Percentiles rank a stretch among this genome's conserved stretches.
These are phyloP conservation scores for Lethocerus indicus DNA, from an alignment of 1,140 invertebrate genomes.

Conservation along the genomic window DNA sequence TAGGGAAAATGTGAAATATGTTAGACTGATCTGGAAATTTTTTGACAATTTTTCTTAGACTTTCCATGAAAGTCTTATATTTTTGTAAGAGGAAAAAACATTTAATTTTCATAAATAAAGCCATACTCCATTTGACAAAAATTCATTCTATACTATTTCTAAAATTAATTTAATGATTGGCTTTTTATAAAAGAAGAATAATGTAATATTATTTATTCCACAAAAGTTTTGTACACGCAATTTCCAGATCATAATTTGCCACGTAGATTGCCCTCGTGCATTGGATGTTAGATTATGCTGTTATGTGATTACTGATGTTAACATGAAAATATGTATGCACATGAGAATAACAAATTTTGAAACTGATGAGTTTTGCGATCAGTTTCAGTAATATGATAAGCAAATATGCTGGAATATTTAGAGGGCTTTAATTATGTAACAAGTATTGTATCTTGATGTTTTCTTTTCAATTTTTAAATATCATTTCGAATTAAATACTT, in stretches of 20 bases:
- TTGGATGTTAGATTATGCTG: conserved; percentile 5
- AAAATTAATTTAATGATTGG: not conserved
- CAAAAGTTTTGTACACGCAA: too few species aligned
- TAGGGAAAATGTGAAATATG: too few species aligned
- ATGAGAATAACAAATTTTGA: not conserved
- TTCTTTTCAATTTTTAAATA: not conserved
- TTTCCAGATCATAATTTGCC: conserved; percentile 8
- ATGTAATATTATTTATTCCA: not conserved
- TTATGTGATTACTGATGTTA: not conserved
- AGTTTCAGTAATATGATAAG: not conserved
- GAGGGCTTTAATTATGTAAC: not conserved
- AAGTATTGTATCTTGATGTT: not conserved
- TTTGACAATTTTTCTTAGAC: conserved; percentile 7
- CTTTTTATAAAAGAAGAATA: not conserved
- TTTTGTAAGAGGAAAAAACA: conserved; percentile 6
- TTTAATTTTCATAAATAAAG: conserved; percentile 2
- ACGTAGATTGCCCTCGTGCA: conserved; percentile 1
- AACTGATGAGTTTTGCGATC: not conserved
- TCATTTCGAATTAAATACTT: too few species aligned
- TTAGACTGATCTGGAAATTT: conserved; percentile 12
- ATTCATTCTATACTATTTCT: not conserved
- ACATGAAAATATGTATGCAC: not conserved
- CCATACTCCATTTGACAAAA: not conserved
- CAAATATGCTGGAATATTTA: not conserved
- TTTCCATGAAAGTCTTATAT: conserved; percentile 12